Conservation (phyloP, 2,113 vertebrate genomes). For the Petrocephalus zakoni region DNA sequence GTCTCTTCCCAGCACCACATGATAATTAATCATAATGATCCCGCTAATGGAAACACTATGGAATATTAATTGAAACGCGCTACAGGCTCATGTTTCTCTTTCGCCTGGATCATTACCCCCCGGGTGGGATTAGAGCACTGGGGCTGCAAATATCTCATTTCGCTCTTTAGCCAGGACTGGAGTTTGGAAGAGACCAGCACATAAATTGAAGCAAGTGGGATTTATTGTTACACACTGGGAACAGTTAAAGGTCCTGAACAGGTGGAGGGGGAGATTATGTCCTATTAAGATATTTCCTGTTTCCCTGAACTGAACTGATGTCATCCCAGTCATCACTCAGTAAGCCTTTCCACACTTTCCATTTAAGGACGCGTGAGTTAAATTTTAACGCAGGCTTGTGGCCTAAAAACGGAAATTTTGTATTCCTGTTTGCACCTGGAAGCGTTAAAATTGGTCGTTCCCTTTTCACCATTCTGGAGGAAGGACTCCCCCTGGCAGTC, state of each 20-base stretch:
- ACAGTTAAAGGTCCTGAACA: neutral
- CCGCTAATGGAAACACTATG: neutral
- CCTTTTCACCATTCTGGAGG: neutral
- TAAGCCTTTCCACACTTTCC: neutral
- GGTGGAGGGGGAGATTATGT: neutral
- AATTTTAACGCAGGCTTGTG: neutral
- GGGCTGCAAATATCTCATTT: conserved; percentile 30
- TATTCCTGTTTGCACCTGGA: neutral
- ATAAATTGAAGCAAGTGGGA: neutral
- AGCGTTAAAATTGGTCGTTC: neutral
- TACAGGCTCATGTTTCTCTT: conserved; percentile 38
- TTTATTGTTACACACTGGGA: neutral
- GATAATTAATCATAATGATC: conserved; percentile 1
- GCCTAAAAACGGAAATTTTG: neutral
- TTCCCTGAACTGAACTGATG: neutral
- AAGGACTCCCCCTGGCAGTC: neutral
- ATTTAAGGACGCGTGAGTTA: neutral
- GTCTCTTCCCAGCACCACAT: neutral
- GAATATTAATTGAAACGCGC: neutral
- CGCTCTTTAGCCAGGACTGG: conserved; percentile 25
- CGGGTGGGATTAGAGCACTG: conserved; percentile 45
- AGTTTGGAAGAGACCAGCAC: neutral
- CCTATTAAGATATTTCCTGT: neutral
- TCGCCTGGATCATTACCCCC: conserved; percentile 48
- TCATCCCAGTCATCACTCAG: neutral